Evolutionary conservation across 2,888 invertebrate species (phyloP).

Genomic region (Papilio demoleus): DNA sequence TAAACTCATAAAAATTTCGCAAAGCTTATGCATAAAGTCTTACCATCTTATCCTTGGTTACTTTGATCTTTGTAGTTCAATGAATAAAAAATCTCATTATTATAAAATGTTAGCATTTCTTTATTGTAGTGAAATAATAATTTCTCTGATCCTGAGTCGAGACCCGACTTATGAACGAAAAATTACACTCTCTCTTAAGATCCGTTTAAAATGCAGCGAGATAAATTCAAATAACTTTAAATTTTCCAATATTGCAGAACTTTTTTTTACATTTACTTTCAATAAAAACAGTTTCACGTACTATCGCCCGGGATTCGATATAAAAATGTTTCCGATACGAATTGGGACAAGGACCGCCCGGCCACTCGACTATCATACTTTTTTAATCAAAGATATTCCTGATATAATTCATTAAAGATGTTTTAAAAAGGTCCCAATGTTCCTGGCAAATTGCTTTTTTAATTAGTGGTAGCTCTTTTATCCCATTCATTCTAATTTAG

Average conservation of each 20-base stretch:
- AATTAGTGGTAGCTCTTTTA: conserved; percentile 65
- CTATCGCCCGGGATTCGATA: not conserved
- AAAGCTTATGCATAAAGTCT: not conserved
- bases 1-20: not conserved
- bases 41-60: not conserved
- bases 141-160: not conserved
- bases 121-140: not conserved
- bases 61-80: conserved; percentile 2
- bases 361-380: conserved; percentile 6
- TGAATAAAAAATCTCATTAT: conserved; percentile 1
- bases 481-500: conserved; percentile 61
- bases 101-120: not conserved
- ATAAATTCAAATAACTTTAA: too few species aligned
- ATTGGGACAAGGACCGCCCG: conserved; percentile 5
- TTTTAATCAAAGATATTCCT: conserved; percentile 35
- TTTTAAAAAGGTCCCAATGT: conserved; percentile 48
- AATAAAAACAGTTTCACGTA: not conserved
- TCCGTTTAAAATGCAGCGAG: too few species aligned
- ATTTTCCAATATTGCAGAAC: conserved; percentile 22
- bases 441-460: conserved; percentile 69
- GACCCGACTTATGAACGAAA: too few species aligned
- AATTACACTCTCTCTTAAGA: too few species aligned
- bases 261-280: conserved; percentile 38
- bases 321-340: not conserved
- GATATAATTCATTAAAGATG: conserved; percentile 43